Percentiles rank a stretch among this genome's conserved stretches.
Conservation (phyloP, 2,113 vertebrate genomes). For the Todiramphus chloris region DNA sequence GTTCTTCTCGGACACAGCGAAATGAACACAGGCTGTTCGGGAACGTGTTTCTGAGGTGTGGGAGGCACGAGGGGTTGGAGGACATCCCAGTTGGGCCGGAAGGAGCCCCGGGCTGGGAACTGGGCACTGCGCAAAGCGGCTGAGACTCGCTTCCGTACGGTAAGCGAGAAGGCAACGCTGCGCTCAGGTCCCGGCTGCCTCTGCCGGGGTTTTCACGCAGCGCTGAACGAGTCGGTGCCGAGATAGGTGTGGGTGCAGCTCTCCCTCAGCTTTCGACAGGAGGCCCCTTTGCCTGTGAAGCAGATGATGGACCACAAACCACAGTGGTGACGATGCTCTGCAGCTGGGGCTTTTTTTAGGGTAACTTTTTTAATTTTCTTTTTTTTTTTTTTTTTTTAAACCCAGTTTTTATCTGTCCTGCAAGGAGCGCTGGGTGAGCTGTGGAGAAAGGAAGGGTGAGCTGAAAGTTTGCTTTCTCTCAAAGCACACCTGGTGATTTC, state of each 20-base stretch:
- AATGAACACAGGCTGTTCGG: background rate
- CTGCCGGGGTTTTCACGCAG: accelerated
- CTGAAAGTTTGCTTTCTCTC: background rate
- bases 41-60: background rate
- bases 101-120: background rate
- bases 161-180: background rate
- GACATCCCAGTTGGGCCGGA: background rate
- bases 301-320: constrained; percentile 5
- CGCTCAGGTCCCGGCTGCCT: accelerated
- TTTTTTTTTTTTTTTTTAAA: no score
- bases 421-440: background rate
- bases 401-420: accelerated
- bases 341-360: background rate
- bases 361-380: background rate
- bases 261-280: background rate
- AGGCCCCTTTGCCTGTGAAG: background rate
- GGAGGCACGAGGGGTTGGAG: background rate
- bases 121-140: accelerated
- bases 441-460: background rate
- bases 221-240: background rate
- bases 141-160: accelerated
- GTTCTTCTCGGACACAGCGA: accelerated
- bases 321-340: background rate
- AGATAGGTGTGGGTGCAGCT: background rate
- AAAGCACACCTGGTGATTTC: background rate